These are phyloP conservation scores for Chondrilla cf. caribensis DNA, from an alignment of 37 sponge, comb jelly and placozoan genomes.

Conservation along the genomic window DNA sequence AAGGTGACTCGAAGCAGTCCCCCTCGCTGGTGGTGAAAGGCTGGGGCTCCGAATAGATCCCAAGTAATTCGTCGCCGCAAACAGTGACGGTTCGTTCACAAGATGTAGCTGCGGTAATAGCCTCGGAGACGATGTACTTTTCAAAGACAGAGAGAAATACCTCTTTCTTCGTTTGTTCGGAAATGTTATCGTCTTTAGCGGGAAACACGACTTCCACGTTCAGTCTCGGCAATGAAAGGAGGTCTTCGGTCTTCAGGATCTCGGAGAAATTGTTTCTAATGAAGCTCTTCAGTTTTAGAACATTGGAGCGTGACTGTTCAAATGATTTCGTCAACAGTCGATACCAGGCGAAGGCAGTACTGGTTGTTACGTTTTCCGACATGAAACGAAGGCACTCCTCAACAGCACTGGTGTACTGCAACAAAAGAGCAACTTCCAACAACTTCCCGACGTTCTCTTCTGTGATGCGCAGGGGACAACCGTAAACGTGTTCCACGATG, in stretches of 20 bases:
- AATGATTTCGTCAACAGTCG: too few species aligned
- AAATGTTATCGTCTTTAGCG: not conserved
- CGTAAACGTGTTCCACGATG: slow-evolving; percentile 19
- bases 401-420: not conserved
- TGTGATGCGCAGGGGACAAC: not conserved
- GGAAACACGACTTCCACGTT: not conserved
- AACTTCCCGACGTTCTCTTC: not conserved
- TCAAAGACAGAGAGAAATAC: not conserved
- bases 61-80: not conserved
- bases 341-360: slow-evolving; percentile 7
- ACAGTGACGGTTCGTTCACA: not conserved
- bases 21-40: not conserved
- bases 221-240: not conserved
- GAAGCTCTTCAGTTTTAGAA: not conserved
- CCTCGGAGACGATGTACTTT: not conserved
- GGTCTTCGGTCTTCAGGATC: not conserved
- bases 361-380: not conserved
- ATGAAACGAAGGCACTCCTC: slow-evolving; percentile 17
- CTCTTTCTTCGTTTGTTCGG: not conserved
- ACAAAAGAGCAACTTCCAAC: not conserved
- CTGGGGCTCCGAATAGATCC: not conserved
- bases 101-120: not conserved
- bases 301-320: not conserved
- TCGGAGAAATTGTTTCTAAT: not conserved
- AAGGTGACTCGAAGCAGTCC: not conserved